A percentile compares a stretch with the other conserved stretches of the same genome.
These are phyloP conservation scores for Piaya cayana DNA, from an alignment of 2,113 vertebrate genomes.

Conservation along the genomic window DNA sequence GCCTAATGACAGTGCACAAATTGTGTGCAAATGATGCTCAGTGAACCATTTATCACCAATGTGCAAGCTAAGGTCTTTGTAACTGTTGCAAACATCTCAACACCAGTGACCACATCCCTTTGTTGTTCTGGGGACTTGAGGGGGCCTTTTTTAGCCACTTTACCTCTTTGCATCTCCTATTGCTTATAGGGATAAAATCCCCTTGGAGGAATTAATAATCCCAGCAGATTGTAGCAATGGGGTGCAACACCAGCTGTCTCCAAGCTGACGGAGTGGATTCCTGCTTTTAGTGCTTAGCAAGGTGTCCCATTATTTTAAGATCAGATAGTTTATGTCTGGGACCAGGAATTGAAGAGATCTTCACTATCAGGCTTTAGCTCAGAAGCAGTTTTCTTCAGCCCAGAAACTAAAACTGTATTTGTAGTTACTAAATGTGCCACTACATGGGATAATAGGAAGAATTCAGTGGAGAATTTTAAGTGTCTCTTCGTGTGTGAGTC, in stretches of 20 bases:
- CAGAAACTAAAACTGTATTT: not conserved
- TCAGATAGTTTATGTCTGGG: not conserved
- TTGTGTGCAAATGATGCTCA: not conserved
- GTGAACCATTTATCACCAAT: not conserved
- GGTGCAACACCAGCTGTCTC: not conserved
- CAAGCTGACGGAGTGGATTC: accelerated
- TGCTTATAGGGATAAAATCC: not conserved
- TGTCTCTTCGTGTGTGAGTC: not conserved
- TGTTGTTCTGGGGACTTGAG: not conserved
- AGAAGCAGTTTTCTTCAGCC: not conserved
- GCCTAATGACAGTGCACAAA: accelerated
- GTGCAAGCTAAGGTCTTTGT: not conserved
- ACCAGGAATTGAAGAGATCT: not conserved
- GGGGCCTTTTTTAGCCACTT: not conserved
- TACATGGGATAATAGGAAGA: not conserved
- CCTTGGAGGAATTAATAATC: not conserved
- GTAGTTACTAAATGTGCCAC: not conserved
- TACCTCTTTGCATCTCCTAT: not conserved
- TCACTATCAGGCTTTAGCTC: not conserved
- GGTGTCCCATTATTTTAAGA: not conserved
- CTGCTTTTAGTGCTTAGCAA: not conserved
- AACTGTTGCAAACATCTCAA: not conserved
- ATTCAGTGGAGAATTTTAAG: not conserved
- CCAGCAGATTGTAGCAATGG: not conserved
- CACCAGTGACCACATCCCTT: accelerated